A percentile compares a stretch with the other conserved stretches of the same genome.
Conservation (phyloP, 2,797 vertebrate genomes). For the Notolabrus celidotus region DNA sequence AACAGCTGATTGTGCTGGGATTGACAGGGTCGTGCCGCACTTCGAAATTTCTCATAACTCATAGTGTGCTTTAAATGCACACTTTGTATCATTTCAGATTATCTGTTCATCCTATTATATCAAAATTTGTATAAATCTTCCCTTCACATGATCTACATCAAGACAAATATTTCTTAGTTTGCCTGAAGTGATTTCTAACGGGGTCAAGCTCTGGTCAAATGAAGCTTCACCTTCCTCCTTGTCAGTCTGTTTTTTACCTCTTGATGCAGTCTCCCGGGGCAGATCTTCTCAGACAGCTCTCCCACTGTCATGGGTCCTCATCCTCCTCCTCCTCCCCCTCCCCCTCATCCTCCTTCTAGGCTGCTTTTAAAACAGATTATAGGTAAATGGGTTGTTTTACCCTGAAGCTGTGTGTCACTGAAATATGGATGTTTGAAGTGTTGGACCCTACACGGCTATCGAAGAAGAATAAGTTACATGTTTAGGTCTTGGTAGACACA, state of each 20-base stretch:
- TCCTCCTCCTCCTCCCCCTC: slow-evolving; percentile 25
- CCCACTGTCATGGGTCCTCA: slow-evolving; percentile 18
- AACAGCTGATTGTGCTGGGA: background rate
- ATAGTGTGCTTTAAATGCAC: slow-evolving; percentile 3
- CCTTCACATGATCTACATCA: slow-evolving; percentile 12
- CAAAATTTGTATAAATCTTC: slow-evolving; percentile 15
- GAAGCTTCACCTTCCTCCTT: slow-evolving; percentile 24
- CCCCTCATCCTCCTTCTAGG: slow-evolving; percentile 25
- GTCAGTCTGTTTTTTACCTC: slow-evolving; percentile 37
- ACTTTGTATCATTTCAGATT: slow-evolving; percentile 10
- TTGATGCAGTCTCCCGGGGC: slow-evolving; percentile 36
- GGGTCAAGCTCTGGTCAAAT: slow-evolving; percentile 68
- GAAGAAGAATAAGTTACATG: slow-evolving; percentile 54
- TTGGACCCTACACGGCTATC: slow-evolving; percentile 42
- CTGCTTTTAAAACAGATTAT: slow-evolving; percentile 71
- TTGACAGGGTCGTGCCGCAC: background rate
- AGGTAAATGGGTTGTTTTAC: slow-evolving; percentile 75
- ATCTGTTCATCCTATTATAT: slow-evolving; percentile 21
- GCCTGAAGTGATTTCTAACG: slow-evolving; percentile 43
- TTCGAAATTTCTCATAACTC: background rate
- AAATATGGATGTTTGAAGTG: slow-evolving; percentile 81
- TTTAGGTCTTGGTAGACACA: slow-evolving; percentile 61
- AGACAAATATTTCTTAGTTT: slow-evolving; percentile 31
- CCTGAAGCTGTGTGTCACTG: slow-evolving; percentile 73
- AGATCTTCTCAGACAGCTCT: slow-evolving; percentile 45